Evolutionary conservation across 2,888 invertebrate genomes (phyloP).

Genomic region (Didymodactylos carnosus): DNA sequence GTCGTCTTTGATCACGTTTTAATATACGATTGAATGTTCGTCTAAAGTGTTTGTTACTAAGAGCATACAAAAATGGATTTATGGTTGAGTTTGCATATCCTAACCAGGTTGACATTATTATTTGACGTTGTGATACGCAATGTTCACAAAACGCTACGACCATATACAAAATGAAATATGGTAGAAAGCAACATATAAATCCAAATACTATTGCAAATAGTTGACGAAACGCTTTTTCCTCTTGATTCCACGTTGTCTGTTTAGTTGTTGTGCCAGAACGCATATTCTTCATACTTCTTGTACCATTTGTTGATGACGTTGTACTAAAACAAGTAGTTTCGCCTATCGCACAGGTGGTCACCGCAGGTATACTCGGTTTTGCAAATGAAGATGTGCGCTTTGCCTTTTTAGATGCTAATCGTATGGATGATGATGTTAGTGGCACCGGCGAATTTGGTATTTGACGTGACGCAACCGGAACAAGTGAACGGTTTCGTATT

Average conservation of each 20-base stretch:
- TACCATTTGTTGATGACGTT: neutral
- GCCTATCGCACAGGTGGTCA: too few species aligned
- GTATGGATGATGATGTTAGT: neutral
- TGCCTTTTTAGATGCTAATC: neutral
- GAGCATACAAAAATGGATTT: slow-evolving; percentile 39
- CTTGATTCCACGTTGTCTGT: slow-evolving; percentile 2
- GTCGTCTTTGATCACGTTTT: neutral
- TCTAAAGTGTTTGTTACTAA: slow-evolving; percentile 38
- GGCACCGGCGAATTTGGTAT: too few species aligned
- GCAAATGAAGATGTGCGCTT: neutral
- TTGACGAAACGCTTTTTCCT: slow-evolving; percentile 40
- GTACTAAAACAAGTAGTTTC: too few species aligned
- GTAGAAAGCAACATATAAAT: slow-evolving; percentile 42
- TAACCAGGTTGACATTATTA: slow-evolving; percentile 38
- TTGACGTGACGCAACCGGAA: too few species aligned
- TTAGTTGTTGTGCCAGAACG: neutral
- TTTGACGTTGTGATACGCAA: slow-evolving; percentile 33
- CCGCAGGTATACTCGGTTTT: too few species aligned
- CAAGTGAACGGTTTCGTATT: too few species aligned
- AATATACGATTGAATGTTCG: slow-evolving; percentile 28
- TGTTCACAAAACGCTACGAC: slow-evolving; percentile 39
- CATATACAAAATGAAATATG: slow-evolving; percentile 42
- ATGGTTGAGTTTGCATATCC: slow-evolving; percentile 39
- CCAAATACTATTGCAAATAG: slow-evolving; percentile 43
- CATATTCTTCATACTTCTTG: neutral